Evolutionary conservation across 2,113 vertebrate genomes (phyloP).

Genomic region (Megaptera novaeangliae): DNA sequence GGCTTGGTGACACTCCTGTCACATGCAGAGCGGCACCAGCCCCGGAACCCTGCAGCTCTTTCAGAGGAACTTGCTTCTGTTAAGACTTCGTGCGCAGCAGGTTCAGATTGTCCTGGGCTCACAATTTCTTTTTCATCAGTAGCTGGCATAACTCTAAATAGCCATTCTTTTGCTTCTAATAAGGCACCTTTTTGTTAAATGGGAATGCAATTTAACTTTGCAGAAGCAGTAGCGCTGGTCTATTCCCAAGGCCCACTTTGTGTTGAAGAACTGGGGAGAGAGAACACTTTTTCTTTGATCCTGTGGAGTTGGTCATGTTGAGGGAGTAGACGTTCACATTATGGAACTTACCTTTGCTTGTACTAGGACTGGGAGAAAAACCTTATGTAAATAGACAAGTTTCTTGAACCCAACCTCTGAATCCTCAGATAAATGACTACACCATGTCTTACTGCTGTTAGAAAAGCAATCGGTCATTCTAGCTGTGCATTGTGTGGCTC

Average conservation of each 20-base stretch:
- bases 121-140: conserved; percentile 41
- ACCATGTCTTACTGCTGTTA: not conserved
- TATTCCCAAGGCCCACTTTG: not conserved
- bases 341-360: conserved; percentile 67
- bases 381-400: conserved; percentile 53
- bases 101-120: not conserved
- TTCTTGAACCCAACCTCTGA: conserved; percentile 47
- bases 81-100: not conserved
- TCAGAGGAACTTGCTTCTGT: not conserved
- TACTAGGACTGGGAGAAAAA: conserved; percentile 60
- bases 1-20: not conserved
- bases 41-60: not conserved
- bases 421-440: conserved; percentile 46
- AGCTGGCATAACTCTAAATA: conserved; percentile 37
- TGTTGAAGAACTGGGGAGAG: not conserved
- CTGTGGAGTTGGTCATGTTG: conserved; percentile 26
- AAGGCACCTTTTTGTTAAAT: conserved; percentile 40
- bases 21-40: fast-evolving
- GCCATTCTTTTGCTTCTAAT: conserved; percentile 46
- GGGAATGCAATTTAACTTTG: conserved; percentile 21
- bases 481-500: not conserved
- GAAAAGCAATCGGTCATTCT: not conserved
- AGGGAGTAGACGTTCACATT: conserved; percentile 42
- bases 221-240: not conserved
- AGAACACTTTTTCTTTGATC: conserved; percentile 39